Base-by-base conservation (phyloP, 2,113 vertebrate species). In the Eolophus roseicapilla region DNA sequence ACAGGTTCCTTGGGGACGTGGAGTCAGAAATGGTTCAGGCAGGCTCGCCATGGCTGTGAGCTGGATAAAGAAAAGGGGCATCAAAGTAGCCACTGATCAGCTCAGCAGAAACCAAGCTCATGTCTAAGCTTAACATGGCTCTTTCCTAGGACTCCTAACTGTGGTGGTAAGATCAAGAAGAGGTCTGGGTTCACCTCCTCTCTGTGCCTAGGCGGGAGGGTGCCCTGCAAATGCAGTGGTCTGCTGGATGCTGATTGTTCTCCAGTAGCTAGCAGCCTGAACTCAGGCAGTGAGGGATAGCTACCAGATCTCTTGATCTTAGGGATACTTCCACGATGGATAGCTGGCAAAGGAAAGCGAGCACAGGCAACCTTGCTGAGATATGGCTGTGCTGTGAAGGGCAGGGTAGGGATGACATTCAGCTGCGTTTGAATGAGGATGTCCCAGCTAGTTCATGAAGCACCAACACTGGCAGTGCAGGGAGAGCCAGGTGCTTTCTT, bases 81-180 rank as follows among this genome's bases (percentile, higher is more conserved):
- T 6, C 13, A 28, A 18, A 62, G 35, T 37, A 57, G 47, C 3
- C n/a, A 7, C 31, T 23, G 80, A 10, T 14, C 89, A 67, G 53
- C 68, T 44, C 0, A 0, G 60, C 37, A 10, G 14, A 55, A 81
- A 5, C 60, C 25, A 39, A 73, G 60, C 37, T 41, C 29, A 1
- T 0, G 2, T 11, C 77, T 59, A 2, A 28, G 3, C 44, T 16
- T 20, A 5, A 4, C 18, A 8, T 9, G 4, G 2, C 64, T 57
- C 46, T 2, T 44, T 24, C 23, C 43, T 11, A 18, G 28, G 28
- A 3, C 69, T 75, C 60, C 0, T 5, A 43, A 1, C 76, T 11
- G 28, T 31, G 63, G 41, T 43, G 35, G 33, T 29, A 65, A 64
- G n/a, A 28, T 29, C 37, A 11, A n/a, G 23, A 11, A n/a, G 23